Base-by-base conservation (phyloP, 2,113 vertebrate species). In the Petaurus breviceps region DNA sequence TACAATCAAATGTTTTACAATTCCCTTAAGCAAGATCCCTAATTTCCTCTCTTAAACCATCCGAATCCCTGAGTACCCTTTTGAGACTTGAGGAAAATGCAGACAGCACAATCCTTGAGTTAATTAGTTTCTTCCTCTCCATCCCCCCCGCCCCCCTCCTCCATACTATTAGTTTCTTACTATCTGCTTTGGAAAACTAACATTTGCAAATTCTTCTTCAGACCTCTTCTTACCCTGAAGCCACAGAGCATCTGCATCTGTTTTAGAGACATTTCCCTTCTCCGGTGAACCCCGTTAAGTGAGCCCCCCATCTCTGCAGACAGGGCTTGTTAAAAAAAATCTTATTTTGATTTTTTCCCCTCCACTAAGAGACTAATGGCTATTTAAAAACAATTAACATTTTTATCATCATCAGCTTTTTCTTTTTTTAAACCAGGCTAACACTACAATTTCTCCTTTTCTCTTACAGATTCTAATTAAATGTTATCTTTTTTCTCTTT, bases 21-120 rank as follows among this genome's bases (percentile, higher is more conserved):
- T 90, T 90, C 46, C 90, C 90, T 90, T 90, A 90, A 90, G 90
- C 46, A 47, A 90, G 50, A 90, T 90, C 90, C 90, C 90, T 90
- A 90, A 90, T 90, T 90, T 90, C 49, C 68, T 84, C 90, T 90
- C 47, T 51, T 90, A 90, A 90, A 31, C 90, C 90, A 90, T 50
- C 49, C 25, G 49, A 51, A 50, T 90, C 49, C 90, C 90, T 50
- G 47, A 90, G 49, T 90, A 49, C 49, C 90, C 90, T 90, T 84
- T 84, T 90, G 90, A 90, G 90, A 49, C 47, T 50, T 51, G 47
- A 90, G 49, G 90, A 90, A 90, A 90, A 49, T 90, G 90, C 90
- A 90, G 28, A 51, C 49, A 0, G 47, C 49, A 84, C 47, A 28
- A 19, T 90, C 90, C 90, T 90, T 51, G 25, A 90, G 90, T 90